phyloP scores from a whole-genome alignment of 2,888 invertebrate species.

The Anthophora plumipes region DNA sequence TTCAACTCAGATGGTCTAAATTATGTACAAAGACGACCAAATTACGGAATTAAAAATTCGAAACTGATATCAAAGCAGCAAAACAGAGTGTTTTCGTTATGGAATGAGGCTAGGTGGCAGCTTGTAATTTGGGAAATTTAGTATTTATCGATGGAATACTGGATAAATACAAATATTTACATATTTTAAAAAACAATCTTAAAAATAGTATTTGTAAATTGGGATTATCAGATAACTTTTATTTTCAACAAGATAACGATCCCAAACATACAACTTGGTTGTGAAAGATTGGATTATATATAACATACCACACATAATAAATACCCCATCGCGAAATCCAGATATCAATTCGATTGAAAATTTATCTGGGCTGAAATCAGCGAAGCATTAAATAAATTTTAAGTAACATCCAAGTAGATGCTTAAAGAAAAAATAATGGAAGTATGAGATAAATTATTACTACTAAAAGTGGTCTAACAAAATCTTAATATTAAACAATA shows the following conservation, averaged over 20 bases:
- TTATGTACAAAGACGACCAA: neutral
- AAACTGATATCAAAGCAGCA: neutral
- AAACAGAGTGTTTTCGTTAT: neutral
- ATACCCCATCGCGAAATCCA: neutral
- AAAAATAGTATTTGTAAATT: neutral
- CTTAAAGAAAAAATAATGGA: neutral
- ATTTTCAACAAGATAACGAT: constrained; percentile 5
- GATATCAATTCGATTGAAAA: constrained; percentile 4
- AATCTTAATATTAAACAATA: neutral
- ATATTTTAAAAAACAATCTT: neutral
- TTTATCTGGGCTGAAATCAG: neutral
- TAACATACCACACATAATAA: neutral
- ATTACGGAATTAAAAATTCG: neutral
- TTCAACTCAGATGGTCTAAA: neutral
- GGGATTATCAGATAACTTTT: neutral
- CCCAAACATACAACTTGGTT: neutral
- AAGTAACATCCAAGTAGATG: neutral
- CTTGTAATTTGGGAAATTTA: neutral
- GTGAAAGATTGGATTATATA: neutral
- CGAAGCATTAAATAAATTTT: neutral
- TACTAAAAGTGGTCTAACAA: neutral
- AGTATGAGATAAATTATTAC: neutral
- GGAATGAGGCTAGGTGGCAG: neutral
- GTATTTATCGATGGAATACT: neutral
- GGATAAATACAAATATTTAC: neutral